Base-by-base conservation (phyloP, 2,888 invertebrate genomes). In the Artemia sinica region DNA sequence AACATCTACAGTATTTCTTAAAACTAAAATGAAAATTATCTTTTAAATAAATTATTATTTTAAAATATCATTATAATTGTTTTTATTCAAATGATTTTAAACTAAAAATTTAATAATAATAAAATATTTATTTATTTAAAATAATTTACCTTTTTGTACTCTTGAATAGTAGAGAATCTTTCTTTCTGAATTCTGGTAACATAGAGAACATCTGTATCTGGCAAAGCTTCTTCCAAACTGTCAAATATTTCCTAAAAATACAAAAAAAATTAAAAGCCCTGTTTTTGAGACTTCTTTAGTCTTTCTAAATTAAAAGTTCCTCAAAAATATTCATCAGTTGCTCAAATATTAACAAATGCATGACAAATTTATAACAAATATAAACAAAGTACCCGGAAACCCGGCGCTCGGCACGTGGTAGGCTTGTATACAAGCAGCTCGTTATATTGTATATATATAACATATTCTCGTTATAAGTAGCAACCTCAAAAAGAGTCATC, bases 141-240 rank as follows among this genome's bases (percentile, higher is more conserved):
- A 41, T 41, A 41, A 41, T 75, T 77, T 80, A 92, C 93, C 83
- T 86, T 83, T 71, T 90, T 82, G 77, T 96, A 98, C 74, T 93
- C 91, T 72, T 87, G 87, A 74, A 86, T 82, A 51, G 84, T 85
- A 9, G 82, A 77, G 77, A 98, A 97, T 74, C 97, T 82, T 79
- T 98, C 98, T 66, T 86, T 84, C 78, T 99, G 98, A 74, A 99
- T 94, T 73, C 98, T 84, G 0, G 98, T 99, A 89, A 98, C 92
- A 77, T 99, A 98, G 50, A 99, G 80, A 0, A 99, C 96, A 79
- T 99, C 97, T 0, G 96, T 96, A 71, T 90, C 91, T 0, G 87
- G 86, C 50, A 98, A 79, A 3, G 91, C 93, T 70, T 88, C 86
- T 77, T 95, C 91, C 72, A 99, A 81, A 49, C 74, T 74, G 1